A percentile compares a stretch with the other conserved stretches of the same genome.
phyloP scores from a whole-genome alignment of 1,140 invertebrate genomes.

The Sitophilus oryzae region DNA sequence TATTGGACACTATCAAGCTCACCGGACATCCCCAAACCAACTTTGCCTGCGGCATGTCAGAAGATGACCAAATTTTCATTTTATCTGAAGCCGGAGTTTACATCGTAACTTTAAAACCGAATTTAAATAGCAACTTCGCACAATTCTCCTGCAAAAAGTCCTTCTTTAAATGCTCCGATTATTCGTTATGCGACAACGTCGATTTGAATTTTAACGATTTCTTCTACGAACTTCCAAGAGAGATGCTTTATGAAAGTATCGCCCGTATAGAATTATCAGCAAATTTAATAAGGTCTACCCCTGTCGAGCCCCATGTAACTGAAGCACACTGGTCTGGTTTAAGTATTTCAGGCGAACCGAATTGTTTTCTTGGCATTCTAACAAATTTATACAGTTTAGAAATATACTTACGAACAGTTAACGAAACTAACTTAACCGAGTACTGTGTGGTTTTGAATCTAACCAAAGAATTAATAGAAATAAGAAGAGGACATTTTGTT shows the following conservation, averaged over 20 bases:
- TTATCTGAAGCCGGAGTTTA: conserved; percentile 24
- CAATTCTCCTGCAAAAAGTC: conserved; percentile 20
- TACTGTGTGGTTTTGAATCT: conserved; percentile 27
- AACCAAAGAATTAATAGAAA: conserved; percentile 22
- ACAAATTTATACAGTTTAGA: conserved; percentile 29
- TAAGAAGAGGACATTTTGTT: conserved; percentile 20
- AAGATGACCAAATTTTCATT: conserved; percentile 26
- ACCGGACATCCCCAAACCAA: conserved; percentile 12
- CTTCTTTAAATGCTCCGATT: conserved; percentile 19
- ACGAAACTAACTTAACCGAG: conserved; percentile 23
- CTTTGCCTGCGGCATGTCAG: conserved; percentile 24
- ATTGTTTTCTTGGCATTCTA: conserved; percentile 28
- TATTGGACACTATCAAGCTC: conserved; percentile 23
- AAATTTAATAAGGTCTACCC: conserved; percentile 15
- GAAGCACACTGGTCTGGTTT: conserved; percentile 27
- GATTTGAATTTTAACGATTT: conserved; percentile 30
- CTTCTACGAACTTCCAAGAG: conserved; percentile 20
- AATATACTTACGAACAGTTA: conserved; percentile 23
- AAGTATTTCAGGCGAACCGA: conserved; percentile 18
- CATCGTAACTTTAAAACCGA: conserved; percentile 18
- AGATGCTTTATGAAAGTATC: conserved; percentile 25
- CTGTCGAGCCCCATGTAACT: conserved; percentile 14
- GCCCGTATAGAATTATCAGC: conserved; percentile 15
- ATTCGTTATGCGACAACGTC: conserved; percentile 21
- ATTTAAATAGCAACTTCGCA: conserved; percentile 13